These are phyloP conservation scores for Colistium nudipinnis DNA, from an alignment of 2,113 vertebrate species.

Conservation along the genomic window DNA sequence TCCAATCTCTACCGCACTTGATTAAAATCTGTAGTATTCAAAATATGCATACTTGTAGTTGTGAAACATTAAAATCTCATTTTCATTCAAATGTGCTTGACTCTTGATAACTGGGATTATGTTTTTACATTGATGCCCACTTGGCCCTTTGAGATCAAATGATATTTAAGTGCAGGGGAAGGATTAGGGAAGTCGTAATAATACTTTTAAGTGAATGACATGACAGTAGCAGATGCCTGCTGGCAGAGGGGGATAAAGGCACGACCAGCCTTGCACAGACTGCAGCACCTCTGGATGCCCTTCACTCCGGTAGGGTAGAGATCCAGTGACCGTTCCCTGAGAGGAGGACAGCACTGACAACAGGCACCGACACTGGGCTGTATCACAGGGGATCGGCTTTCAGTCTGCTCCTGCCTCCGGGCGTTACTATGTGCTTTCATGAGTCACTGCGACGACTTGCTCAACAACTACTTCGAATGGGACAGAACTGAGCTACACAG, in stretches of 20 bases:
- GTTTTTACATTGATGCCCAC: no score
- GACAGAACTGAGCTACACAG: not conserved
- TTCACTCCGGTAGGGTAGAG: constrained; percentile 10
- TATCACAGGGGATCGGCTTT: not conserved
- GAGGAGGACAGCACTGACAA: not conserved
- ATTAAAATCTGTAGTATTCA: not conserved
- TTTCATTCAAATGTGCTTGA: no score
- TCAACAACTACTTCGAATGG: not conserved
- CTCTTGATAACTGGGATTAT: no score
- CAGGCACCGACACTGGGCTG: not conserved
- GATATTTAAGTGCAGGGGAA: no score
- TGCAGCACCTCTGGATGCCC: constrained; percentile 28
- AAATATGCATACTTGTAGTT: not conserved
- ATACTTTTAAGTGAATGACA: not conserved
- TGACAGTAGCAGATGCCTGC: not conserved
- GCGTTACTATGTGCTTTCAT: constrained; percentile 18
- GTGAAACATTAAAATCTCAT: not conserved
- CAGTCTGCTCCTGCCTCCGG: not conserved
- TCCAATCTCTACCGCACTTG: no score
- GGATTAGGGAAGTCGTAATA: no score
- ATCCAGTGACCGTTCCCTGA: not conserved
- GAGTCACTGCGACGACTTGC: constrained; percentile 52
- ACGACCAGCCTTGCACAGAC: not conserved
- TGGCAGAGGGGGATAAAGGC: not conserved
- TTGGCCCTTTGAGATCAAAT: no score